Base-by-base conservation (phyloP, 2,888 invertebrate genomes). In the Psylliodes chrysocephalus region DNA sequence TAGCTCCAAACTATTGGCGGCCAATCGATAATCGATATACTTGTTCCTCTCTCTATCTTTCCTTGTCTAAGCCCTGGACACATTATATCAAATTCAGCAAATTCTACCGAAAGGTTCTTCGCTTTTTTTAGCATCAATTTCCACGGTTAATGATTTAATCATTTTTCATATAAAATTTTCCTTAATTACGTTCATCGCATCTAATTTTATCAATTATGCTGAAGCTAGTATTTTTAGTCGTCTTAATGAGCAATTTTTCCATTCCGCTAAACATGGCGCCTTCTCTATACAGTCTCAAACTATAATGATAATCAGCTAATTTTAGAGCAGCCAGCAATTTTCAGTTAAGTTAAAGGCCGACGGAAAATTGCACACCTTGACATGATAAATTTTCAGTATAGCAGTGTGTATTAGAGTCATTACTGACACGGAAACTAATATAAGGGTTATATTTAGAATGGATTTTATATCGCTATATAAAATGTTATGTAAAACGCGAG, bases 301-400 rank as follows among this genome's bases (percentile, higher is more conserved):
- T 53, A 17, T 38, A 42, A 42, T 42, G 1, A 17, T 17, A 54
- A 54, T 54, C n/a, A 15, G 42, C 40, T 54, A 54, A 54, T 40
- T 54, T 54, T 40, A 54, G 42, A 25, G 15, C 14, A 33, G 25
- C 28, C 14, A 33, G 25, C 28, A 54, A 54, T 54, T 54, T 54
- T 42, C 22, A 12, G 35, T 18, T 22, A 40, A 17, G 44, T 19
- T 25, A 47, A 42, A 42, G 40, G 40, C 42, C 22, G 54, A 42
- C 10, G 42, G 40, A 54, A 54, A 54, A 54, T 42, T 54, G 25
- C 54, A 40, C 25, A 42, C 40, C 42, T 54, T 40, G 42, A 42
- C 42, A 25, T 44, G 17, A 44, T 40, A 25, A 8, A 14, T 54
- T 53, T 42, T 42, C 28, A n/a, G 6, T 54, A 17, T 12, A 54